Conservation (phyloP, 2,113 vertebrate species). For the Amphilophus citrinellus region DNA sequence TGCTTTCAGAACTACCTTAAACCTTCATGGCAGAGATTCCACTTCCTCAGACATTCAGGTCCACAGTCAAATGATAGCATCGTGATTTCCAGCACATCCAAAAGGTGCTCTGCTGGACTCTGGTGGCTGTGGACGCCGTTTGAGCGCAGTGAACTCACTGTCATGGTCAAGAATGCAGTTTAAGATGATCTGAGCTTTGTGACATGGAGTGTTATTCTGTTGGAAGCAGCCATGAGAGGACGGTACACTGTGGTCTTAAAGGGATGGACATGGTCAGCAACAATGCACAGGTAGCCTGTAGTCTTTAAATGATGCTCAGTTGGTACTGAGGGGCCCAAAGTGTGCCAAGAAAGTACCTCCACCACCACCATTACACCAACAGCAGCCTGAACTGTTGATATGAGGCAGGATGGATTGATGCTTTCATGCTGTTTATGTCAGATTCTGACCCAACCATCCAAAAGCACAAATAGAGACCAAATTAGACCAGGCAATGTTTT, state of each 20-base stretch:
- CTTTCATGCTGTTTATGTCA: too few species aligned
- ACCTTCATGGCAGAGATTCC: too few species aligned
- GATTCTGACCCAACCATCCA: too few species aligned
- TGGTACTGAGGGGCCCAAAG: too few species aligned
- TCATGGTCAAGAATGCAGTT: neutral
- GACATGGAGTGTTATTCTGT: neutral
- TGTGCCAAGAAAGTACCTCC: too few species aligned
- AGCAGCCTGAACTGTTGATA: too few species aligned
- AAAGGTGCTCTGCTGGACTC: neutral
- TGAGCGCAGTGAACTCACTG: fast-evolving
- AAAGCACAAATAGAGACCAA: too few species aligned
- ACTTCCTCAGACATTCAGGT: too few species aligned
- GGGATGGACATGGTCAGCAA: neutral
- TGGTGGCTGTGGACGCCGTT: neutral
- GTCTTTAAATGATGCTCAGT: too few species aligned
- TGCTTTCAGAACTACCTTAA: neutral
- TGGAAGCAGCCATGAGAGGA: fast-evolving
- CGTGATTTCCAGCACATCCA: neutral
- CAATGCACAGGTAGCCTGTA: neutral
- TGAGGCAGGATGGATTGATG: too few species aligned
- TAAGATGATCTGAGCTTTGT: neutral
- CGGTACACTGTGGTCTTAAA: neutral
- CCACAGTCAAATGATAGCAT: neutral
- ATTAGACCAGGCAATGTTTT: too few species aligned
- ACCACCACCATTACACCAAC: too few species aligned